Base-by-base conservation (phyloP, 2,113 vertebrate species). In the Hippocampus barbouri region DNA sequence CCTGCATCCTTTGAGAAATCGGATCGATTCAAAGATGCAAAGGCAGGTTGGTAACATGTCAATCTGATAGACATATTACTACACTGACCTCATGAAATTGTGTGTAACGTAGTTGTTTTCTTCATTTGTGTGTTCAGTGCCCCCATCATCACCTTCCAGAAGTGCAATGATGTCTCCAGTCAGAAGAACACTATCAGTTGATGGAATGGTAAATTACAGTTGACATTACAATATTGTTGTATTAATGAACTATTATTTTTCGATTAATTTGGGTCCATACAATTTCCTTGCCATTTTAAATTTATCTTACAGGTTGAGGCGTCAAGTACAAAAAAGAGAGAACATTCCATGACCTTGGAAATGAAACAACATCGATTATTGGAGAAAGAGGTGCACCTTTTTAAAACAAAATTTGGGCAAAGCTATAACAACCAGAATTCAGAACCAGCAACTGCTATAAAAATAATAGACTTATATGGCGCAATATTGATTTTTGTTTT, bases 341-440 rank as follows among this genome's bases (percentile, higher is more conserved):
- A 88, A 79, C 90, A 86, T 30, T 20, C 30, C 57, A 79, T 91
- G 70, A 82, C 88, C 51, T 78, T 91, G 74, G 94, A 96, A 49
- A 86, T 77, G 76, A 96, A 92, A 83, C 94, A 94, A 63, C 93
- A 94, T 81, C 95, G 93, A 76, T 81, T 89, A 0, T 21, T 98
- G 82, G 96, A 98, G 84, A 97, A 93, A 80, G 95, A 99, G 94
- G 97, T 95, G 87, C 5, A 23, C 40, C 38, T 53, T 27, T 57
- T n/a, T 9, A 1, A 21, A 20, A 21, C 21, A 8, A n/a, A 18
- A 45, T 66, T 66, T 49, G 27, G 7, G 16, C 15, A 61, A 16
- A 2, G 23, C 43, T 25, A 59, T 14, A 49, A 8, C 25, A 23
- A 20, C 60, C 15, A 63, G 7, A 41, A 64, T n/a, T n/a, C 8